Percentiles rank a stretch among this genome's conserved stretches.
Conservation (phyloP, 2,113 vertebrate genomes). For the Fregata magnificens region DNA sequence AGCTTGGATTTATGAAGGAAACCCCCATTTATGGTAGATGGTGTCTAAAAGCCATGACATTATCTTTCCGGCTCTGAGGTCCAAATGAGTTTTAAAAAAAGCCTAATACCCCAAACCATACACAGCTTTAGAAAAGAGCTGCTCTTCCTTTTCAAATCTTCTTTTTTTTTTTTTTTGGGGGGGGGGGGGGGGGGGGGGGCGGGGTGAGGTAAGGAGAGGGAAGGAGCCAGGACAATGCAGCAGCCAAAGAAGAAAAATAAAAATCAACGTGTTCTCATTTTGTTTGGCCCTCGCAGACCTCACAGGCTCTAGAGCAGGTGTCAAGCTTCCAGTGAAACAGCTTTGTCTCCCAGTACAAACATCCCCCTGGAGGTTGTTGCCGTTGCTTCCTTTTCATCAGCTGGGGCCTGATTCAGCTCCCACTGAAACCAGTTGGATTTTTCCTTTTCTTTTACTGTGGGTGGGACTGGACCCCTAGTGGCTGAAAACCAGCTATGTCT, state of each 20-base stretch:
- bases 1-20: not conserved
- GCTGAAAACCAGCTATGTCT: not conserved
- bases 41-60: not conserved
- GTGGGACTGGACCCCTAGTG: not conserved
- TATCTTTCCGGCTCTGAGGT: not conserved
- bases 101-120: not conserved
- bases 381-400: not conserved
- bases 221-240: not conserved
- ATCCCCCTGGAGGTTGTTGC: not conserved
- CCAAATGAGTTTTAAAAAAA: not conserved
- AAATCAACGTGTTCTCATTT: not conserved
- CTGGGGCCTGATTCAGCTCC: not conserved
- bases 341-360: not conserved
- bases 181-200: accelerated
- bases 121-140: not conserved
- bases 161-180: not conserved
- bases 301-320: not conserved
- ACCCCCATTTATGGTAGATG: not conserved
- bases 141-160: not conserved
- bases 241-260: not conserved
- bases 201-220: not conserved
- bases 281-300: not conserved
- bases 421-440: not conserved
- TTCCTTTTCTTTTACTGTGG: not conserved
- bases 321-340: not conserved